Evolutionary conservation across 2,113 vertebrate genomes (phyloP), one percentile per base, ranked within the genome.

Genomic region (Nansenia antarctica): DNA sequence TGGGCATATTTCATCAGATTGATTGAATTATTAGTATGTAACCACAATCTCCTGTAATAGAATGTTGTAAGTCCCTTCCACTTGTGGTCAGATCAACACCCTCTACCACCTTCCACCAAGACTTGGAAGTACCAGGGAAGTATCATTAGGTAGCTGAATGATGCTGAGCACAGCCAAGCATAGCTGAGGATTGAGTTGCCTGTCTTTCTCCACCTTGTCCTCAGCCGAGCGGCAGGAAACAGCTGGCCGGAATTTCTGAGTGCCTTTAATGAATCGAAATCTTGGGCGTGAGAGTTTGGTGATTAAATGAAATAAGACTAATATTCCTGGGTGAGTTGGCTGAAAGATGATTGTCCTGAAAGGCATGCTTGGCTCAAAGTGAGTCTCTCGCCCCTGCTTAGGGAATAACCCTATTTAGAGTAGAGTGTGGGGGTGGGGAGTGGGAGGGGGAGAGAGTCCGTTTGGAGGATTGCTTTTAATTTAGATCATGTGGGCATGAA

Each of bases 231-330:
- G 85, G 88, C 92, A 92, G 91, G 90, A 92, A 94, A 92, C 95
- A 96, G 95, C 94, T 96, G 96, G 93, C 80, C 87, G 89, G 94
- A 94, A 95, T 96, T 93, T 90, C 86, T 94, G 90, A 94, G 93
- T 87, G 90, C 87, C 89, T 92, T 90, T 94, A 95, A 94, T 94
- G 92, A 96, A 94, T 92, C 90, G 87, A 92, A 90, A 77, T 90
- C 85, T 89, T 90, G 82, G 69, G 91, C 85, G 89, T 85, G 85
- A 89, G 83, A 86, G 90, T 91, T 88, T 88, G 82, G 87, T 94
- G 93, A 95, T 93, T 94, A 94, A 94, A 95, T 91, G 86, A 91
- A 93, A 91, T 92, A 90, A 89, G 88, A 94, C 92, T 91, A 93
- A 93, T 94, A 94, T 92, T 94, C 91, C 94, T 93, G 68, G 70